phyloP scores from a whole-genome alignment of 2,888 invertebrate genomes.

The Acronicta alni region DNA sequence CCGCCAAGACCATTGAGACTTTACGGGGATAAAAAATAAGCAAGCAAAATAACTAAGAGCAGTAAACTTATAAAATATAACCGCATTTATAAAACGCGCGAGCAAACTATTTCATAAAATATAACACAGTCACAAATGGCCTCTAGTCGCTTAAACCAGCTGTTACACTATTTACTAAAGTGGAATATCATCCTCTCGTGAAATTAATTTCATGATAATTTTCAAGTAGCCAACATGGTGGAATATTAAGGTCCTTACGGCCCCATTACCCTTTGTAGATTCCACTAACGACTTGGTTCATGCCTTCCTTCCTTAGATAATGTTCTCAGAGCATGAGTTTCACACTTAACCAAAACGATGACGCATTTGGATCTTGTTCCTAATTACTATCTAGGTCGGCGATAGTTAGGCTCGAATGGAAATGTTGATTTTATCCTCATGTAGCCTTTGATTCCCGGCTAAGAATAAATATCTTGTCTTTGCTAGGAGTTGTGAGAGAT shows the following conservation, averaged over 20 bases:
- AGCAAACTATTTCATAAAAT: neutral
- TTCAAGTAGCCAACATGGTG: slow-evolving; percentile 37
- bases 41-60: neutral
- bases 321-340: slow-evolving; percentile 26
- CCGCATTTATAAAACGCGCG: neutral
- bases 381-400: slow-evolving; percentile 8
- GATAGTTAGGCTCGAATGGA: neutral
- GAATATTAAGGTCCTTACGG: slow-evolving; percentile 45
- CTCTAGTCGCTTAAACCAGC: slow-evolving; percentile 2
- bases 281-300: slow-evolving; percentile 43
- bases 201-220: slow-evolving; percentile 49
- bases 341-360: slow-evolving; percentile 28
- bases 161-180: slow-evolving; percentile 16
- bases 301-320: slow-evolving; percentile 51
- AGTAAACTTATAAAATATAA: neutral
- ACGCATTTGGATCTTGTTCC: slow-evolving; percentile 24
- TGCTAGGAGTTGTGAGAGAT: neutral
- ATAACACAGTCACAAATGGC: neutral
- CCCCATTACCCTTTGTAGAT: slow-evolving; percentile 45
- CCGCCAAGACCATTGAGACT: too few relatives aligned
- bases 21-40: too few relatives aligned
- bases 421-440: neutral
- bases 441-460: neutral
- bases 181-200: slow-evolving; percentile 6
- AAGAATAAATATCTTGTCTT: neutral